These are phyloP conservation scores for Panonychus citri DNA, from an alignment of 1,140 invertebrate genomes.

Conservation along the genomic window DNA sequence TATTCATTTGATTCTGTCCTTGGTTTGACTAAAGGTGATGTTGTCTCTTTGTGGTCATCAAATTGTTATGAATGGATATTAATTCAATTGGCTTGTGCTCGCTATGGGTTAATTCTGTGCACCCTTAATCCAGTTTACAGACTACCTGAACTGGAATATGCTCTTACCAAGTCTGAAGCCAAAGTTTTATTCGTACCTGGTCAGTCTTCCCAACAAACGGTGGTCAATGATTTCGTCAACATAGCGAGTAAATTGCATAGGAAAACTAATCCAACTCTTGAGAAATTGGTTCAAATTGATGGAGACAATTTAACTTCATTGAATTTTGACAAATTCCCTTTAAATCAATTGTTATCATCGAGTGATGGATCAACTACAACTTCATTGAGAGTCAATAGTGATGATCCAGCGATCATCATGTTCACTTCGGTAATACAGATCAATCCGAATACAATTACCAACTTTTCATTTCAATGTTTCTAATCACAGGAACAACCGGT, in stretches of 20 bases:
- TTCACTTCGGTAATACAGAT: constrained; percentile 6
- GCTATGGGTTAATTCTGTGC: constrained; percentile 5
- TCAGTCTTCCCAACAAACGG: constrained; percentile 2
- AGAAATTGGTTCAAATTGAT: neutral
- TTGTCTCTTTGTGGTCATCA: constrained; percentile 10
- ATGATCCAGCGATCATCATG: constrained; percentile 12
- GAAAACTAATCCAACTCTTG: neutral
- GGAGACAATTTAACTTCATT: too few relatives aligned
- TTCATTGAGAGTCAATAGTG: neutral
- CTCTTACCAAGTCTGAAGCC: constrained; percentile 3
- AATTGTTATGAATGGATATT: constrained; percentile 10
- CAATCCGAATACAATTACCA: neutral
- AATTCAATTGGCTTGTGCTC: constrained; percentile 10
- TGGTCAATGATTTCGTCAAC: constrained; percentile 6
- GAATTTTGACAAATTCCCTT: too few relatives aligned
- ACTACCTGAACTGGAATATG: constrained; percentile 8
- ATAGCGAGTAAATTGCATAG: neutral
- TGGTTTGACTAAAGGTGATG: constrained; percentile 7
- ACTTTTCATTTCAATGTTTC: neutral
- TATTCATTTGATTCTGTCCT: constrained; percentile 1
- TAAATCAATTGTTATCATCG: too few relatives aligned
- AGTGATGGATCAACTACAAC: too few relatives aligned
- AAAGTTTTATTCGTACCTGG: constrained; percentile 11
- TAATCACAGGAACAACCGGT: constrained; percentile 42
- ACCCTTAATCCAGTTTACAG: constrained; percentile 12